Conservation (phyloP, 2,888 invertebrate genomes). For the Spodoptera littoralis region DNA sequence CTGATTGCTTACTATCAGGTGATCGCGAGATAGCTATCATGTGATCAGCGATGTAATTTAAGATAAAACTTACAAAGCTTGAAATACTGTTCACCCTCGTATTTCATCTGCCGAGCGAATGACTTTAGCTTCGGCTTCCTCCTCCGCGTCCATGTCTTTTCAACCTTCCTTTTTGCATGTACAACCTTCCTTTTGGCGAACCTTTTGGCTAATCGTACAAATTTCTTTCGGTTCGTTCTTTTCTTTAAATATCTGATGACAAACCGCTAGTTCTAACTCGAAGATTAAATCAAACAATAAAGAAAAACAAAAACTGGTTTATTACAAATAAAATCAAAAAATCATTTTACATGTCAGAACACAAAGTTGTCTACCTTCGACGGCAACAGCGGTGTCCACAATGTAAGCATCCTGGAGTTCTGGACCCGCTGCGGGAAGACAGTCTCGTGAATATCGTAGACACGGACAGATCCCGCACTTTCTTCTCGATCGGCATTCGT, state of each 20-base stretch:
- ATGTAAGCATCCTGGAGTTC: slow-evolving; percentile 58
- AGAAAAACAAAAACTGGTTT: slow-evolving; percentile 38
- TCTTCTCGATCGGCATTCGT: slow-evolving; percentile 44
- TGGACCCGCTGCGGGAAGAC: slow-evolving; percentile 56
- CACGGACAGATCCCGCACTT: slow-evolving; percentile 55
- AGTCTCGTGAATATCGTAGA: slow-evolving; percentile 66
- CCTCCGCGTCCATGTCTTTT: slow-evolving; percentile 10
- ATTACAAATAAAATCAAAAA: slow-evolving; percentile 41
- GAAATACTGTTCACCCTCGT: slow-evolving; percentile 17
- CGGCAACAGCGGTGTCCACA: slow-evolving; percentile 76
- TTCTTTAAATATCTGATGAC: slow-evolving; percentile 57
- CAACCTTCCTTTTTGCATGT: slow-evolving; percentile 22
- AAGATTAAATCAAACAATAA: slow-evolving; percentile 50
- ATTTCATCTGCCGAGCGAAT: slow-evolving; percentile 12
- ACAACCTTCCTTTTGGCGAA: slow-evolving; percentile 21
- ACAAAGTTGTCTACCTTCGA: slow-evolving; percentile 72
- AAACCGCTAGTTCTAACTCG: slow-evolving; percentile 49
- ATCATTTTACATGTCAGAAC: slow-evolving; percentile 49
- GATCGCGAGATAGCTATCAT: too few relatives aligned
- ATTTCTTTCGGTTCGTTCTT: slow-evolving; percentile 12
- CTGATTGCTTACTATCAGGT: too few relatives aligned
- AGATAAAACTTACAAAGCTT: too few relatives aligned
- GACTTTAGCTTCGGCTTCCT: slow-evolving; percentile 13
- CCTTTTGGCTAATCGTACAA: background rate
- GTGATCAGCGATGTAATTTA: too few relatives aligned